Conservation (phyloP, 2,113 vertebrate species). For the Isichthys henryi region DNA sequence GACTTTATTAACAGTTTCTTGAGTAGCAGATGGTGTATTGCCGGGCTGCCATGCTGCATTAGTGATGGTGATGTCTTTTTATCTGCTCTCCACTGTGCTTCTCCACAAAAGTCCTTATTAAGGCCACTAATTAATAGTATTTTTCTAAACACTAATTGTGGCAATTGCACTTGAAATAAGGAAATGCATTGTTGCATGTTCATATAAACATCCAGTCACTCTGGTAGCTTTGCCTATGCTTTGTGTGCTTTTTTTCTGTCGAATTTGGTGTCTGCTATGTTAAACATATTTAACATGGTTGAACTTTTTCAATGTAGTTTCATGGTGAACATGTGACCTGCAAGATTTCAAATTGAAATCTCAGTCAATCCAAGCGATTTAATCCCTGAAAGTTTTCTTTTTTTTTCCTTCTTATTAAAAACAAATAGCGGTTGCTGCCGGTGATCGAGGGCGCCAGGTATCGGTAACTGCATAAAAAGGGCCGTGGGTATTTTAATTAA, state of each 20-base stretch:
- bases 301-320: slow-evolving; percentile 52
- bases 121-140: slow-evolving; percentile 65
- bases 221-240: neutral
- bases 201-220: slow-evolving; percentile 34
- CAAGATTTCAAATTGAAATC: slow-evolving; percentile 52
- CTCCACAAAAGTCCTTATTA: slow-evolving; percentile 67
- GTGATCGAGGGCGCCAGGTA: slow-evolving; percentile 65
- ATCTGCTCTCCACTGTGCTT: slow-evolving; percentile 64
- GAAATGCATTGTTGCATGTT: slow-evolving; percentile 42
- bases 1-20: slow-evolving; percentile 97
- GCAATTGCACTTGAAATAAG: slow-evolving; percentile 41
- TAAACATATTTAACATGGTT: neutral
- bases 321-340: slow-evolving; percentile 51
- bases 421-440: slow-evolving; percentile 60
- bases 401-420: slow-evolving; percentile 68
- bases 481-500: slow-evolving; percentile 66
- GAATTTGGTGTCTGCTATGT: neutral
- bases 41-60: slow-evolving; percentile 94
- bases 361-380: slow-evolving; percentile 51
- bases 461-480: slow-evolving; percentile 62
- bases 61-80: slow-evolving; percentile 86
- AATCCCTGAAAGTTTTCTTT: slow-evolving; percentile 47
- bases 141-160: slow-evolving; percentile 44
- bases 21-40: slow-evolving; percentile 94
- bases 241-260: neutral